A percentile compares a stretch with the other conserved stretches of the same genome.
These are phyloP conservation scores for Agrotis exclamationis DNA, from an alignment of 2,888 invertebrate species.

Conservation along the genomic window DNA sequence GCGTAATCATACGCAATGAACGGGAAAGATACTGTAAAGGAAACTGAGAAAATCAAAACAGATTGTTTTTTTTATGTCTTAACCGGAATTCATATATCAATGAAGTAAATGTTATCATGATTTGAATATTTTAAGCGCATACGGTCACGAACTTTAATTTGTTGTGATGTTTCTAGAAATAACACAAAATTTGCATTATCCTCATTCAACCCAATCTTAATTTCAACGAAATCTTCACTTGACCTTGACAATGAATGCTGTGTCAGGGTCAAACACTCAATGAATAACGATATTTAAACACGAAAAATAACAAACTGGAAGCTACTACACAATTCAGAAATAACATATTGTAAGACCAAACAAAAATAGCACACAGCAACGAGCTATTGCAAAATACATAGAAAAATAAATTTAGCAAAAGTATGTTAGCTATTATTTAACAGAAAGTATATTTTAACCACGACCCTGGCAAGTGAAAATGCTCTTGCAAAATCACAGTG, in stretches of 20 bases:
- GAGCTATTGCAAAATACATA: conserved; percentile 40
- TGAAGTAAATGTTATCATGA: not conserved
- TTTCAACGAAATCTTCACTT: conserved; percentile 36
- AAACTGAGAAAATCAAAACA: not conserved
- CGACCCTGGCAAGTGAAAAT: conserved; percentile 54
- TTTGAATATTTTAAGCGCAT: not conserved
- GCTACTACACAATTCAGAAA: not conserved
- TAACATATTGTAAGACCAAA: conserved; percentile 12
- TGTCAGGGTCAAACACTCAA: conserved; percentile 36
- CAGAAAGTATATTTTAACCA: conserved; percentile 40
- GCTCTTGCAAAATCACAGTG: conserved; percentile 56
- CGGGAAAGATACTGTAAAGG: not conserved
- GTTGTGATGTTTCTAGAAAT: conserved; percentile 6
- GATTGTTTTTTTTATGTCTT: not conserved
- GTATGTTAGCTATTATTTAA: conserved; percentile 48
- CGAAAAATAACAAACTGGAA: conserved; percentile 7
- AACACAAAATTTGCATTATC: conserved; percentile 18
- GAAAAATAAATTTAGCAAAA: conserved; percentile 33
- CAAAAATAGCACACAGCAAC: conserved; percentile 31
- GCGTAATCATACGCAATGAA: conserved; percentile 55
- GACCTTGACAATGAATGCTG: conserved; percentile 44
- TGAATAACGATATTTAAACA: conserved; percentile 4
- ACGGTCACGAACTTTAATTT: conserved; percentile 1
- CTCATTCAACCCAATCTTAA: conserved; percentile 11
- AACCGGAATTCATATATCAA: not conserved